Conservation (phyloP, 2,113 vertebrate genomes). For the Ramphastos sulfuratus region DNA sequence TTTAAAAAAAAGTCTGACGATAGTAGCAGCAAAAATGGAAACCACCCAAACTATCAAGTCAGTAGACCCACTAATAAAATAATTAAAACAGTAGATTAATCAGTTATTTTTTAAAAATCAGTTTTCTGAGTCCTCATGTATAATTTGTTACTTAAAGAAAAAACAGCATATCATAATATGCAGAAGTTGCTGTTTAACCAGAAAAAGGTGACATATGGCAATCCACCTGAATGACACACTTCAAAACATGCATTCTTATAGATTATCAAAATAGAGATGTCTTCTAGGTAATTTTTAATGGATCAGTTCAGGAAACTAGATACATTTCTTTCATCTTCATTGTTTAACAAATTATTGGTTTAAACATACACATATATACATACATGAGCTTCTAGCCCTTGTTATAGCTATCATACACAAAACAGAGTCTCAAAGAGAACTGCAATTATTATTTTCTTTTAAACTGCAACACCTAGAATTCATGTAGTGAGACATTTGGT, state of each 20-base stretch:
- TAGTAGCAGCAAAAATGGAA: not conserved
- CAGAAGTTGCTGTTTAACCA: not conserved
- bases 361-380: not conserved
- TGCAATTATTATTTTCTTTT: conserved; percentile 1
- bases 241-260: conserved; percentile 11
- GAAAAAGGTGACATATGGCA: not conserved
- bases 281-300: not conserved
- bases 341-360: not conserved
- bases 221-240: not conserved
- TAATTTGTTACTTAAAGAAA: conserved; percentile 6
- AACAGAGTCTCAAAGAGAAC: not conserved
- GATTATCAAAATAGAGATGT: not conserved
- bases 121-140: not conserved
- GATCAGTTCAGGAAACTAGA: not conserved
- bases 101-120: not conserved
- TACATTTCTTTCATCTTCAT: not conserved
- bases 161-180: not conserved
- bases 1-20: not conserved
- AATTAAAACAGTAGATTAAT: not conserved
- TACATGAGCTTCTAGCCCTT: not conserved
- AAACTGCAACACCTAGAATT: not conserved
- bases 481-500: not conserved
- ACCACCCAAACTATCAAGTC: not conserved
- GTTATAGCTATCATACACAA: not conserved
- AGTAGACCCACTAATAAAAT: not conserved